These are phyloP conservation scores for Bubo bubo DNA, from an alignment of 2,113 vertebrate genomes.

Conservation along the genomic window DNA sequence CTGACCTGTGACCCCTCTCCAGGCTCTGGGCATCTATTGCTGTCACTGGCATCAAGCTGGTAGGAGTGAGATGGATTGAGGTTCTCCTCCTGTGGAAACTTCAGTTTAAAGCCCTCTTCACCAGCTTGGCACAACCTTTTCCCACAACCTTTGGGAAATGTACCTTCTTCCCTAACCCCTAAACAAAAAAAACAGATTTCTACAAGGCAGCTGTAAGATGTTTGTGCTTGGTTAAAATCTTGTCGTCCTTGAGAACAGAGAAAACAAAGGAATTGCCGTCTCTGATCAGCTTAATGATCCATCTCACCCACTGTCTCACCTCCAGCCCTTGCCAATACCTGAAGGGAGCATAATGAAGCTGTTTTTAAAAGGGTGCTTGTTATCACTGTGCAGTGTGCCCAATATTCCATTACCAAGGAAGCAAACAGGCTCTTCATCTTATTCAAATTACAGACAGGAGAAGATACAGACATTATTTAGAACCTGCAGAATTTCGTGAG, in stretches of 20 bases:
- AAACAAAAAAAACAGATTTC: conserved; percentile 23
- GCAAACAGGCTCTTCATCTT: neutral
- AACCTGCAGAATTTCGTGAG: neutral
- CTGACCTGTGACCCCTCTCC: no score
- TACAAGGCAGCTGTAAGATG: conserved; percentile 36
- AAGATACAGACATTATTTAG: neutral
- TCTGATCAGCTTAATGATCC: conserved; percentile 47
- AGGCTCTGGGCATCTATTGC: no score
- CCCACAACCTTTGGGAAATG: conserved; percentile 41
- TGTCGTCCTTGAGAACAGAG: neutral
- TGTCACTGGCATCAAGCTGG: no score
- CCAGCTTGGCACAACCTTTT: neutral
- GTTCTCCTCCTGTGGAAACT: no score
- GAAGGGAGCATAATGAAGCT: conserved; percentile 35
- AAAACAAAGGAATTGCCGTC: conserved; percentile 37
- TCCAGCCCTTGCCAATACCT: neutral
- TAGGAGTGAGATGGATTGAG: no score
- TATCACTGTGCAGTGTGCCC: neutral
- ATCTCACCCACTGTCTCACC: neutral
- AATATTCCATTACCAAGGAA: neutral
- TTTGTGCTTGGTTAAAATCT: conserved; percentile 48
- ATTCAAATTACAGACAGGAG: neutral
- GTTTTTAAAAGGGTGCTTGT: conserved; percentile 20
- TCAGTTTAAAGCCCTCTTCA: no score
- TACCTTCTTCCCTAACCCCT: neutral